Evolutionary conservation across 2,888 invertebrate genomes (phyloP).

Genomic region (Mantis religiosa): DNA sequence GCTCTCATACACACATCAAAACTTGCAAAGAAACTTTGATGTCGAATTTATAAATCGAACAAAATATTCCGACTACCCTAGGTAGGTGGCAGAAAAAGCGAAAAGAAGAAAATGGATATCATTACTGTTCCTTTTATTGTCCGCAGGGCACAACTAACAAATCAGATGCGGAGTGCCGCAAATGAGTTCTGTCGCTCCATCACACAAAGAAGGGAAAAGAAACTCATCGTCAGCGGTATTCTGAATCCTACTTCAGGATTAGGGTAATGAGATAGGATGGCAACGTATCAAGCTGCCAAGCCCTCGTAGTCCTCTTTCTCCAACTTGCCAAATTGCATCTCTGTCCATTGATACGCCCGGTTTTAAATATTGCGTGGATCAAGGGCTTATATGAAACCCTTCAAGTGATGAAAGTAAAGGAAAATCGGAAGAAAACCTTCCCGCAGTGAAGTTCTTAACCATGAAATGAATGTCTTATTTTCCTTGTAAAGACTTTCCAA

Average conservation of each 20-base stretch:
- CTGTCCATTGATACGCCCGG: neutral
- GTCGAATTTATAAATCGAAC: no score
- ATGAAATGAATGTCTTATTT: no score
- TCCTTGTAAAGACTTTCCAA: no score
- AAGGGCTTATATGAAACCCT: neutral
- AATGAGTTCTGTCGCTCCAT: neutral
- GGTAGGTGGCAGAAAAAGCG: no score
- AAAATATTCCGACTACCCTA: no score
- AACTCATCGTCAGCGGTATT: neutral
- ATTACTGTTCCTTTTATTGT: neutral
- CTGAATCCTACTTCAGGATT: neutral
- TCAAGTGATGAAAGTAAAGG: neutral
- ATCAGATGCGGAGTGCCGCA: neutral
- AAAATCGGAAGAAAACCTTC: neutral
- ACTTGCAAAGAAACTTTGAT: no score
- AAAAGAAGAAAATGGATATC: neutral
- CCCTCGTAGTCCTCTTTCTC: neutral
- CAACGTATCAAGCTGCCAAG: neutral
- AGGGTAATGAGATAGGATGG: neutral
- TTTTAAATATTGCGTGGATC: neutral
- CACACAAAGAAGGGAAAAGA: neutral
- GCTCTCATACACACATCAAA: no score
- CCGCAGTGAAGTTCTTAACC: no score
- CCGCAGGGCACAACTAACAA: neutral
- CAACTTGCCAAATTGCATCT: neutral